phyloP scores from a whole-genome alignment of 2,888 invertebrate species.

The Hypolimnas misippus region DNA sequence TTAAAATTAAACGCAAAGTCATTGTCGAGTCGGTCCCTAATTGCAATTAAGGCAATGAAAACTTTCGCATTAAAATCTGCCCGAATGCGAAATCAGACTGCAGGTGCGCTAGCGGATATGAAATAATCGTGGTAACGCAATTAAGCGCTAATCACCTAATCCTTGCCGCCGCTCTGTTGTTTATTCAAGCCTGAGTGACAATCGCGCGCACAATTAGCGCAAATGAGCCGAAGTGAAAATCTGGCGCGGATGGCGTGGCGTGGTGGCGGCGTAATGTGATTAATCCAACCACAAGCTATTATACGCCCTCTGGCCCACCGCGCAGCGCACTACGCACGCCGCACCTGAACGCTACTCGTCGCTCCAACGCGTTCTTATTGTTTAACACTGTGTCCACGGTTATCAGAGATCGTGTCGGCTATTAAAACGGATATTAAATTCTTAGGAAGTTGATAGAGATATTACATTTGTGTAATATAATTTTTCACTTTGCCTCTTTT shows the following conservation, averaged over 20 bases:
- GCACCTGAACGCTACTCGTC: slow-evolving; percentile 32
- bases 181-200: slow-evolving; percentile 84
- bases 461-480: no score
- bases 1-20: slow-evolving; percentile 24
- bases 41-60: slow-evolving; percentile 46
- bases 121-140: slow-evolving; percentile 82
- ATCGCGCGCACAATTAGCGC: slow-evolving; percentile 83
- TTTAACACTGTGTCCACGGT: slow-evolving; percentile 5
- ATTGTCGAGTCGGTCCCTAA: slow-evolving; percentile 24
- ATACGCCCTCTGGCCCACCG: slow-evolving; percentile 52
- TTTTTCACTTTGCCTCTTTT: no score
- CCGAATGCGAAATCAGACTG: slow-evolving; percentile 77
- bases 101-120: slow-evolving; percentile 69
- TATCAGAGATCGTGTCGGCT: not conserved
- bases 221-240: slow-evolving; percentile 84
- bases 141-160: slow-evolving; percentile 83
- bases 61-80: slow-evolving; percentile 72
- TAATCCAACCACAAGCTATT: slow-evolving; percentile 76
- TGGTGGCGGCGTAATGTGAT: slow-evolving; percentile 71
- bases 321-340: slow-evolving; percentile 11
- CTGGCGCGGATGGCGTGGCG: slow-evolving; percentile 63
- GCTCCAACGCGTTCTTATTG: slow-evolving; percentile 23
- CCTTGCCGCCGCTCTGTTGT: slow-evolving; percentile 81
- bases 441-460: no score
- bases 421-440: not conserved